Percentiles rank a stretch among this genome's conserved stretches.
phyloP scores from a whole-genome alignment of 2,797 vertebrate species.

The Gastrophryne carolinensis region DNA sequence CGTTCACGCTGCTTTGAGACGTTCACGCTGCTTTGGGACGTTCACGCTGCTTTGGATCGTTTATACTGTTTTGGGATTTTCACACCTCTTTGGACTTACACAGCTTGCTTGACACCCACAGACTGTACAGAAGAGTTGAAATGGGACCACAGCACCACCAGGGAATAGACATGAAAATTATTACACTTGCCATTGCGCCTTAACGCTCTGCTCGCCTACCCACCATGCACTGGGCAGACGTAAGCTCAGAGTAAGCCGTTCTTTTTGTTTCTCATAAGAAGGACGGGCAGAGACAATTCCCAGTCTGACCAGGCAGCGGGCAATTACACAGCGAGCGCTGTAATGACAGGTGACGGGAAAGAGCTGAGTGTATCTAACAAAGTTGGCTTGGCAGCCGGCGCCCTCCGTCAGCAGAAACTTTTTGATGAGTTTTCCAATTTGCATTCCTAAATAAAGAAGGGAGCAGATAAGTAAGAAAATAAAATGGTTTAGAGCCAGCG shows the following conservation, averaged over 20 bases:
- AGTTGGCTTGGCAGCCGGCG: neutral
- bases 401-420: conserved; percentile 3
- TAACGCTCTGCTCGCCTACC: neutral
- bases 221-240: neutral
- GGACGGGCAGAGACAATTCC: neutral
- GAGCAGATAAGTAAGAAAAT: neutral
- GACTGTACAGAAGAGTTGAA: too few species aligned
- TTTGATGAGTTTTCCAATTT: neutral
- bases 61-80: too few species aligned
- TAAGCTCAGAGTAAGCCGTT: neutral
- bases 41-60: too few species aligned
- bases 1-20: too few species aligned
- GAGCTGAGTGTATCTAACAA: neutral
- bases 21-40: too few species aligned
- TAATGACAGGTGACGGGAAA: conserved; percentile 1
- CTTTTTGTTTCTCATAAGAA: neutral
- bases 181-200: too few species aligned
- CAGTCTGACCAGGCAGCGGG: neutral
- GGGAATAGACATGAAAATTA: too few species aligned
- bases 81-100: too few species aligned
- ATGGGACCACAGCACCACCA: too few species aligned
- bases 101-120: too few species aligned
- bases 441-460: neutral
- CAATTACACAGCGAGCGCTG: neutral
- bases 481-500: neutral